Conservation (phyloP, 1,140 invertebrate species). For the Paracyclopina nana region DNA sequence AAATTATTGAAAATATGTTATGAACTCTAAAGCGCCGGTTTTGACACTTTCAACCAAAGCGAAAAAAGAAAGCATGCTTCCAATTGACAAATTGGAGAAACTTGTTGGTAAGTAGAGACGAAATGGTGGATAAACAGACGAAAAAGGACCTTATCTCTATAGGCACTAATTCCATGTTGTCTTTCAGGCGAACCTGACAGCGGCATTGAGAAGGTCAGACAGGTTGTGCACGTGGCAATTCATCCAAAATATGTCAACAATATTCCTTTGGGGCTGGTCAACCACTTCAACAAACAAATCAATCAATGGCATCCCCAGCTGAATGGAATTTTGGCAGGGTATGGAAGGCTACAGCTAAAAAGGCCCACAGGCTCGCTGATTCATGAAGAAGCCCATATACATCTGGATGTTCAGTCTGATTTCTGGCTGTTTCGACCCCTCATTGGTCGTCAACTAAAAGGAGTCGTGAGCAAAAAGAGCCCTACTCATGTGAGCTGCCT, state of each 20-base stretch:
- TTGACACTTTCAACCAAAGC: too few species aligned
- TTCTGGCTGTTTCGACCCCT: conserved; percentile 12
- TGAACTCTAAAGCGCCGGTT: too few species aligned
- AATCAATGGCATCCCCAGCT: background rate
- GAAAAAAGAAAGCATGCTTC: too few species aligned
- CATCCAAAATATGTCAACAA: conserved; percentile 11
- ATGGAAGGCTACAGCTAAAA: conserved; percentile 1
- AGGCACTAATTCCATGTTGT: background rate
- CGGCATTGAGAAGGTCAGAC: background rate
- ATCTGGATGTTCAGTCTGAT: conserved; percentile 7
- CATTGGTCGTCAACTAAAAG: background rate
- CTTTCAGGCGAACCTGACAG: conserved; percentile 6
- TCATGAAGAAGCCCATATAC: conserved; percentile 4
- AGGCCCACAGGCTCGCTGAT: conserved; percentile 1
- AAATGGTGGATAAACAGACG: too few species aligned
- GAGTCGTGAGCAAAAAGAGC: conserved; percentile 8
- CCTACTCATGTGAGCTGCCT: conserved; percentile 4
- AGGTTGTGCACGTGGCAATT: conserved; percentile 6
- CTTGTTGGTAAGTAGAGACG: too few species aligned
- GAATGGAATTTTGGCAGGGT: conserved; percentile 3
- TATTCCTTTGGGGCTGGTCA: conserved; percentile 4
- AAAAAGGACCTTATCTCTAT: too few species aligned
- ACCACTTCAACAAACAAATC: conserved; percentile 1
- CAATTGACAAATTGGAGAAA: too few species aligned
- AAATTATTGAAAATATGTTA: too few species aligned